Conservation (phyloP, 2,113 vertebrate species). For the Microcebus lehilahytsara region DNA sequence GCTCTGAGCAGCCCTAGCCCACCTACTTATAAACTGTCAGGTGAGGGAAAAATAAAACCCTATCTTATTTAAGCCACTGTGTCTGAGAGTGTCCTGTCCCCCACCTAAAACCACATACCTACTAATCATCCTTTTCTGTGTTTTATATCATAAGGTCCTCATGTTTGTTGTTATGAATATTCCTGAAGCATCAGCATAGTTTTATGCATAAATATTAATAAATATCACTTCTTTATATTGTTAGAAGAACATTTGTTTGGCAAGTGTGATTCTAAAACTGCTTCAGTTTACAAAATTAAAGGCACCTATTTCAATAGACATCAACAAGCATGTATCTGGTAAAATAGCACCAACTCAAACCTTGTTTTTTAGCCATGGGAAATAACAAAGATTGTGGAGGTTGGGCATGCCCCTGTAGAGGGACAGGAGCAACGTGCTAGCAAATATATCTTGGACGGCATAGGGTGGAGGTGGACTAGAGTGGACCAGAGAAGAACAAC, state of each 20-base stretch:
- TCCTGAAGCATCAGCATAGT: background rate
- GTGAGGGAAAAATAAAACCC: background rate
- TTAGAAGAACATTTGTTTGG: background rate
- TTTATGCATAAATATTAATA: background rate
- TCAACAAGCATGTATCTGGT: background rate
- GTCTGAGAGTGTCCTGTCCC: background rate
- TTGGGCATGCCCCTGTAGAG: background rate
- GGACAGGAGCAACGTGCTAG: background rate
- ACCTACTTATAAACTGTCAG: background rate
- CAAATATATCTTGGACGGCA: too few relatives aligned
- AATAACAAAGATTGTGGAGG: background rate
- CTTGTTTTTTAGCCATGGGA: background rate
- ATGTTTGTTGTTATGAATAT: background rate
- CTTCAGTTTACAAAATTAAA: background rate
- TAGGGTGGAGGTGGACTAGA: background rate
- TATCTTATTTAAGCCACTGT: background rate
- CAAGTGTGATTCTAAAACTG: background rate
- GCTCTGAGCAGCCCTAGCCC: rapidly evolving
- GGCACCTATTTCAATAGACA: background rate
- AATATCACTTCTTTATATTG: background rate
- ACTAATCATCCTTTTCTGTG: background rate
- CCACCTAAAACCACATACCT: background rate
- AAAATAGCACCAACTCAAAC: background rate
- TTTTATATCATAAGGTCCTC: background rate
- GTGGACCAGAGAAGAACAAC: background rate